A percentile compares a stretch with the other conserved stretches of the same genome.
phyloP scores from a whole-genome alignment of 64 coral and sea anemone genomes.

The Pocillopora verrucosa region DNA sequence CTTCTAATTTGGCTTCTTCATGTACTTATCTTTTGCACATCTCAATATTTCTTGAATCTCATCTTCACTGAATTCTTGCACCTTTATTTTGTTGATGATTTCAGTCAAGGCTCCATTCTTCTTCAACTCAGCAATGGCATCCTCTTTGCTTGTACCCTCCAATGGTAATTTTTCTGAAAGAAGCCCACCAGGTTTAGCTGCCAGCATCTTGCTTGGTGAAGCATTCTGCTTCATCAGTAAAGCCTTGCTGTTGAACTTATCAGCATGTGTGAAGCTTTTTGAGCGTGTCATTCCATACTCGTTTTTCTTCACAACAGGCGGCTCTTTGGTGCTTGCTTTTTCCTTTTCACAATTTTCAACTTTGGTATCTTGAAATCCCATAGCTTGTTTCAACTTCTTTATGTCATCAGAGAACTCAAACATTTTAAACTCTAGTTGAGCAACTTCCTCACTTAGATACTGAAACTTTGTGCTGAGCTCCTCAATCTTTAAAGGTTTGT shows the following conservation, averaged over 20 bases:
- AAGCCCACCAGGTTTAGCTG: constrained; percentile 10
- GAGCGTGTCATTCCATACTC: constrained; percentile 53
- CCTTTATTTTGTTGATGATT: constrained; percentile 56
- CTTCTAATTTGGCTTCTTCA: constrained; percentile 67
- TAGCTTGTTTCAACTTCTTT: constrained; percentile 72
- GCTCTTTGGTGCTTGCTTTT: background rate
- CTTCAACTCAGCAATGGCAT: constrained; percentile 51
- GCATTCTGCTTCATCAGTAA: constrained; percentile 59
- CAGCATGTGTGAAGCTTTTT: constrained; percentile 42
- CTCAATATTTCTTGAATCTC: constrained; percentile 86
- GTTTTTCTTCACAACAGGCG: background rate
- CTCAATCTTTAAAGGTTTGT: constrained; percentile 52
- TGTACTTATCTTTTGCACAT: constrained; percentile 74
- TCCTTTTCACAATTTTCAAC: constrained; percentile 16
- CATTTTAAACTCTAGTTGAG: constrained; percentile 80
- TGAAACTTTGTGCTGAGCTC: constrained; percentile 61
- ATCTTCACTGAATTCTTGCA: constrained; percentile 82
- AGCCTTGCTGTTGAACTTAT: constrained; percentile 55
- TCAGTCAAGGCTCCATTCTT: constrained; percentile 40
- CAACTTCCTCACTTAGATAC: constrained; percentile 76
- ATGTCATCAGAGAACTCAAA: constrained; percentile 89
- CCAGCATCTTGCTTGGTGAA: constrained; percentile 62
- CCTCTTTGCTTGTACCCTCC: constrained; percentile 39
- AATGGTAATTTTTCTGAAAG: constrained; percentile 10
- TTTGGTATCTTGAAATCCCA: constrained; percentile 66